Conservation (phyloP, 2,797 vertebrate species). For the Etheostoma nigrum region DNA sequence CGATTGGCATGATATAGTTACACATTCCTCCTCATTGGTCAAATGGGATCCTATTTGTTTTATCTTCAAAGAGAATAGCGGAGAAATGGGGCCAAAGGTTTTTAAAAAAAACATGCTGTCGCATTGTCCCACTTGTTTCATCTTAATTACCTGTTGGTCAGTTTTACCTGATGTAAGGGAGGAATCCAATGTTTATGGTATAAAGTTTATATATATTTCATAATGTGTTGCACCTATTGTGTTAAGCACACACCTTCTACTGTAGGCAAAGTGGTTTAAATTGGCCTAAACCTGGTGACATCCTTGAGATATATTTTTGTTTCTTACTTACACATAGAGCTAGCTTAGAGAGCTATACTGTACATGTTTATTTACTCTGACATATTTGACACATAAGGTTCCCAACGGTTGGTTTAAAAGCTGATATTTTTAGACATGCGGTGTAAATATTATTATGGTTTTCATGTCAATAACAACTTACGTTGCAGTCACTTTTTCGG, state of each 20-base stretch:
- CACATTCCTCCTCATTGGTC: slow-evolving; percentile 1
- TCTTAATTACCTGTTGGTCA: slow-evolving; percentile 3
- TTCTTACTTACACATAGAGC: neutral
- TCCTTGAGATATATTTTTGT: neutral
- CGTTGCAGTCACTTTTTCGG: neutral
- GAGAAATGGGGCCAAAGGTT: neutral
- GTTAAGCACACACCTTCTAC: too few species aligned
- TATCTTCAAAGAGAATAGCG: neutral
- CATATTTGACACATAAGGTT: neutral
- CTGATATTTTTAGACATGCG: neutral
- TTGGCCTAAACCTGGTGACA: neutral
- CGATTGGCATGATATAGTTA: slow-evolving; percentile 2
- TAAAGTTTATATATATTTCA: neutral
- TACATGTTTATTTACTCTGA: neutral
- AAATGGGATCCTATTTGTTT: neutral
- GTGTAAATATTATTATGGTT: slow-evolving; percentile 29
- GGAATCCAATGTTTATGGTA: neutral
- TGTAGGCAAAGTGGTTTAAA: neutral
- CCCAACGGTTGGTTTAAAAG: neutral
- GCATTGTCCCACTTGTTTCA: neutral
- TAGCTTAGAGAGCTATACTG: neutral
- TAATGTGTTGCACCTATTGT: neutral
- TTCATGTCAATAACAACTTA: slow-evolving; percentile 11
- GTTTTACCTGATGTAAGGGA: too few species aligned
- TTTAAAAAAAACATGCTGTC: neutral